Evolutionary conservation across 37 sponge, comb jelly and placozoan species (phyloP).

Genomic region (Eunapius fragilis): DNA sequence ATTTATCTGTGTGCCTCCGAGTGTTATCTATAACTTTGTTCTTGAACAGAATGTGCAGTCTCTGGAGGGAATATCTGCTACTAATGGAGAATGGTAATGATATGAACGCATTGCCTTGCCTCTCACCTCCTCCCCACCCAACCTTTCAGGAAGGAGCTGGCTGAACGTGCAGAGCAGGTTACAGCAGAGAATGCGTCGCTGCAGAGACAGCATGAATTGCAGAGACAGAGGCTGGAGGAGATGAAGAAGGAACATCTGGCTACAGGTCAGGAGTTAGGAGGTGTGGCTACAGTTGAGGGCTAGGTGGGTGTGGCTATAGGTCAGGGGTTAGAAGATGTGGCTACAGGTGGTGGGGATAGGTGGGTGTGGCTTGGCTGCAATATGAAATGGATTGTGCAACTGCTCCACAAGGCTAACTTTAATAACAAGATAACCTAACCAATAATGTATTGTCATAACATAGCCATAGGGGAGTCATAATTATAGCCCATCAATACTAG

Average conservation of each 20-base stretch:
- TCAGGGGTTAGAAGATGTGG: background rate
- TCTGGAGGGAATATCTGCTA: background rate
- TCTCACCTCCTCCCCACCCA: background rate
- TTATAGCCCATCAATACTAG: too few relatives aligned
- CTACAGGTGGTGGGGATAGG: background rate
- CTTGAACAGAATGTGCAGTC: background rate
- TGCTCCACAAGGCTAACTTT: too few relatives aligned
- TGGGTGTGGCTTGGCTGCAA: too few relatives aligned
- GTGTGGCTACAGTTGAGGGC: too few relatives aligned
- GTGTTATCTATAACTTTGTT: background rate
- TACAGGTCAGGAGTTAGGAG: background rate
- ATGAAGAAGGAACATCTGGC: conserved; percentile 24
- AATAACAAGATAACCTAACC: too few relatives aligned
- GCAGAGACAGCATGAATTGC: background rate
- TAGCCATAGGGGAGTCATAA: too few relatives aligned
- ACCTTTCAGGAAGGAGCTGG: background rate
- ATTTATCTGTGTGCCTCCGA: background rate
- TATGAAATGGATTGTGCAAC: too few relatives aligned
- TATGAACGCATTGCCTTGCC: background rate
- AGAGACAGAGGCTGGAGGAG: conserved; percentile 10
- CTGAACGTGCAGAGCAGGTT: background rate
- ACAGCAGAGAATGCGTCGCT: background rate
- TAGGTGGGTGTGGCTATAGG: too few relatives aligned
- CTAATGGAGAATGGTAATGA: background rate
- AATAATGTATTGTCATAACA: too few relatives aligned